Base-by-base conservation (phyloP, 1,140 invertebrate species). In the Sycophila sp. region DNA sequence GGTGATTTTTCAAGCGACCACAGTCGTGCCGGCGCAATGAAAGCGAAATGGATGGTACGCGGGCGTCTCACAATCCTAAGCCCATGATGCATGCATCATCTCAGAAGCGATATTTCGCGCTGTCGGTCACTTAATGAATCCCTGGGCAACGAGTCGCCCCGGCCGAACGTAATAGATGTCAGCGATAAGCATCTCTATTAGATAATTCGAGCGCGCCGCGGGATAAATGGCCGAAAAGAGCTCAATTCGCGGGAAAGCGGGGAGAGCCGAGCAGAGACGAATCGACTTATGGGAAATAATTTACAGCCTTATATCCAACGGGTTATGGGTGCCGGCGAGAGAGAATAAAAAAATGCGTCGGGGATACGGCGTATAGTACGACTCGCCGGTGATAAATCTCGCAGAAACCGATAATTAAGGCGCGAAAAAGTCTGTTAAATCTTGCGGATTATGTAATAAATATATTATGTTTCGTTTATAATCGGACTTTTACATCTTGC, bases 401-500 rank as follows among this genome's bases (percentile, higher is more conserved):
- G 19, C 5, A 38, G 32, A 65, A 26, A 40, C 34, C 17, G 34
- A 55, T 55, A 42, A 53, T 65, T 53, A 53, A 53, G 45, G 30
- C 47, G 63, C 15, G 22, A 65, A 40, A 40, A 53, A 32, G 11
- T 38, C 13, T 28, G 28, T 28, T n/a, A 55, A 55, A 36, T 38
- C 34, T 40, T 19, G 24, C 24, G 1, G 13, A 15, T 66, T 56
- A 26, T 17, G 38, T 22, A 66, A 66, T 56, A 53, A 45, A 45
- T 32, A 56, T 66, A 55, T 66, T 65, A 53, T 36, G 15, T 53
- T 65, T 53, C 34, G 10, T 13, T 11, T 26, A 26, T 11, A 65
- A 65, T 65, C 49, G 34, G 17, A 40, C 49, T 65, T 65, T 49
- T 65, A n/a, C 47, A 65, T 65, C 62, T 53, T n/a, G n/a, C 5